Evolutionary conservation across 1,140 invertebrate species (phyloP).

Genomic region (Tenebrio molitor): DNA sequence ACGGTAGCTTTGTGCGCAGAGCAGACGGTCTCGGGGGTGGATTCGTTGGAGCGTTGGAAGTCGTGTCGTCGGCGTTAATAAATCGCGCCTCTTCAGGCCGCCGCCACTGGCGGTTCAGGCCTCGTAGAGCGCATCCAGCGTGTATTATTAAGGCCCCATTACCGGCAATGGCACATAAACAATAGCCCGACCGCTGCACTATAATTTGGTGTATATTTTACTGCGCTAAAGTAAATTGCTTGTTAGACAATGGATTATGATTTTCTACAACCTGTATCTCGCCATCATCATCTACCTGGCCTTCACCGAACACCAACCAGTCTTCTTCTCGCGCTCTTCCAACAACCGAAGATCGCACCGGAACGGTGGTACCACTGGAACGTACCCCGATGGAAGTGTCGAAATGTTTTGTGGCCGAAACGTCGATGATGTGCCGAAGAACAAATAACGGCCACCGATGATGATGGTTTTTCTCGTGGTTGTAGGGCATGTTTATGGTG

Average conservation of each 20-base stretch:
- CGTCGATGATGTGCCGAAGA: background rate
- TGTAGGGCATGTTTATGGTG: constrained; percentile 17
- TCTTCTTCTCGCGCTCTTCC: constrained; percentile 17
- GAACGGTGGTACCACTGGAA: constrained; percentile 6
- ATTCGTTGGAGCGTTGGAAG: too few species aligned
- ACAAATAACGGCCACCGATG: background rate
- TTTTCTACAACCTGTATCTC: constrained; percentile 44
- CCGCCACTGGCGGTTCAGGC: constrained; percentile 23
- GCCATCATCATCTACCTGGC: constrained; percentile 41
- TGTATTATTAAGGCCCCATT: constrained; percentile 52
- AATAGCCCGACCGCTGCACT: constrained; percentile 47
- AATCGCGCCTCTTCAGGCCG: background rate
- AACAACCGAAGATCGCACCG: constrained; percentile 12
- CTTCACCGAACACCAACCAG: constrained; percentile 25
- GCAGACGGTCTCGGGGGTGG: too few species aligned
- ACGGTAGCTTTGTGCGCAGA: background rate
- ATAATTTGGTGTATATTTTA: constrained; percentile 52
- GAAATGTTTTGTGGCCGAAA: constrained; percentile 4
- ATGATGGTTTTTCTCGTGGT: background rate
- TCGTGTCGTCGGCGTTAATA: too few species aligned
- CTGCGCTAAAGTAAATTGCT: constrained; percentile 52
- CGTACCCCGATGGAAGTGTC: constrained; percentile 10
- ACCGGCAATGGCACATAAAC: constrained; percentile 49
- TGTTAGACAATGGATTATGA: constrained; percentile 49
- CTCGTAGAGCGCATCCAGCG: constrained; percentile 3